phyloP scores from a whole-genome alignment of 2,888 invertebrate species.

The Habrosyne pyritoides region DNA sequence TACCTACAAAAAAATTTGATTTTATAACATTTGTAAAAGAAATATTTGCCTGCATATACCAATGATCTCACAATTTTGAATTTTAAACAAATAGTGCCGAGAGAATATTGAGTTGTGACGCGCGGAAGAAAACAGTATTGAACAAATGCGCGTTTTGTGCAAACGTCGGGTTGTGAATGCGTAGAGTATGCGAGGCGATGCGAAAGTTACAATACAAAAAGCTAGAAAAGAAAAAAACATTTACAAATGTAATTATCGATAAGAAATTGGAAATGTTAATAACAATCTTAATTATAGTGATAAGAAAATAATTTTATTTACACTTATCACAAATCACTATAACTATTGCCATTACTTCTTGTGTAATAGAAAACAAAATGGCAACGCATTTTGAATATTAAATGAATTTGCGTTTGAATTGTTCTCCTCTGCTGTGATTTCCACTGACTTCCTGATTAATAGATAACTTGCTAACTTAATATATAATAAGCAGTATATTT shows the following conservation, averaged over 20 bases:
- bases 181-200: slow-evolving; percentile 7
- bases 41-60: not conserved
- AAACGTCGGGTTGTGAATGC: slow-evolving; percentile 9
- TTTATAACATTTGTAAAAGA: not conserved
- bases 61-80: slow-evolving; percentile 7
- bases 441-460: slow-evolving; percentile 1
- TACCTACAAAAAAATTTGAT: not conserved
- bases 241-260: not conserved
- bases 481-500: not conserved
- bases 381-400: too few species aligned
- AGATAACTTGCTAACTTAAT: not conserved
- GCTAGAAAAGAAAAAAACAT: not conserved
- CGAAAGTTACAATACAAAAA: not conserved
- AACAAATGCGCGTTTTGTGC: slow-evolving; percentile 6
- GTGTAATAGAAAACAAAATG: too few species aligned
- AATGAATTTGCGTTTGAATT: not conserved
- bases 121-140: slow-evolving; percentile 4
- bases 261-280: not conserved
- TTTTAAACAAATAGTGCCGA: not conserved
- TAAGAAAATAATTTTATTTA: too few species aligned
- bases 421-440: not conserved
- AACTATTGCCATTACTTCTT: too few species aligned
- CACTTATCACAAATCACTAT: too few species aligned
- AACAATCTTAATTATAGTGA: too few species aligned
- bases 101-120: slow-evolving; percentile 3